Percentiles rank a stretch among this genome's conserved stretches.
These are phyloP conservation scores for Sphecodes monilicornis DNA, from an alignment of 2,888 invertebrate species.

Conservation along the genomic window DNA sequence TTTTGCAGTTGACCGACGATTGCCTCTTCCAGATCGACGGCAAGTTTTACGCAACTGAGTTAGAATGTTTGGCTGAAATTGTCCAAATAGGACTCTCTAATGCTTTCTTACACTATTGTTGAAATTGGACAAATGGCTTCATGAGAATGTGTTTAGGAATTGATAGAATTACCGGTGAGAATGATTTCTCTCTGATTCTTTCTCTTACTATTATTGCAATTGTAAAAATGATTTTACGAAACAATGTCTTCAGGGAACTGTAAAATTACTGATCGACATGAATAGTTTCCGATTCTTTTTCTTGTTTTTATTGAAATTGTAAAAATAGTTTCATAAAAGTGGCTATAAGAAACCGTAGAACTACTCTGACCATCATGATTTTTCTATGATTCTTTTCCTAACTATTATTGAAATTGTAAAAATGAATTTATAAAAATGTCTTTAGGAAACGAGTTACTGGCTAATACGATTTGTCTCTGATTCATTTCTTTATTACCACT, in stretches of 20 bases:
- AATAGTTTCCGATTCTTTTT: no score
- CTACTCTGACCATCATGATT: no score
- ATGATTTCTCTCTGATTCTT: background rate
- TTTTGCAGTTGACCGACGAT: background rate
- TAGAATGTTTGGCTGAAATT: background rate
- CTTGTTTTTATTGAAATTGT: no score
- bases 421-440: no score
- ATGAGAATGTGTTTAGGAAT: background rate
- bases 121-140: background rate
- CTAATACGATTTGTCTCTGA: no score
- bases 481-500: no score
- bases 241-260: background rate
- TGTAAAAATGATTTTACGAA: background rate
- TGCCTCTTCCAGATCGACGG: background rate
- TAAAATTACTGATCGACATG: background rate
- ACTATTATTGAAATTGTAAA: no score
- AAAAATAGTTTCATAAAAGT: no score
- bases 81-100: background rate
- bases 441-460: no score
- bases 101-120: background rate
- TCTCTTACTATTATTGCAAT: background rate
- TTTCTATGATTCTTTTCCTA: no score
- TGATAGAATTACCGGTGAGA: no score
- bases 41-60: background rate
- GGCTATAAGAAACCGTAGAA: no score